A percentile compares a stretch with the other conserved stretches of the same genome.
These are phyloP conservation scores for Eublepharis macularius DNA, from an alignment of 2,113 vertebrate species.

Conservation along the genomic window DNA sequence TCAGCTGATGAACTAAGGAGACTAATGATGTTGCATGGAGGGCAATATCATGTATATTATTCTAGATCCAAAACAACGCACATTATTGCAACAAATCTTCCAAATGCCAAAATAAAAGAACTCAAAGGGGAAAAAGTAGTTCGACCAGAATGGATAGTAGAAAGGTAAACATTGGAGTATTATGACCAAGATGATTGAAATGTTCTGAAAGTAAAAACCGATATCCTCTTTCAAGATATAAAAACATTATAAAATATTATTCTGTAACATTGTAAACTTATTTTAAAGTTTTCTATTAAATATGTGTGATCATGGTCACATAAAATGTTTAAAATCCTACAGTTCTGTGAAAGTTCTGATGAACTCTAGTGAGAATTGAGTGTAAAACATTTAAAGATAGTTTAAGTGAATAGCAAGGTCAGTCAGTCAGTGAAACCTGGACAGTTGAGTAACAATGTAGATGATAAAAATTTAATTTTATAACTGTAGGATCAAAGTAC, in stretches of 20 bases:
- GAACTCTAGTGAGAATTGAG: not conserved
- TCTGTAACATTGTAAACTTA: not conserved
- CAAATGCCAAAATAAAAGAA: conserved; percentile 93
- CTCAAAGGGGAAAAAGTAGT: conserved; percentile 93
- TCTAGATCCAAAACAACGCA: conserved; percentile 96
- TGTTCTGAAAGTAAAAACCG: not conserved
- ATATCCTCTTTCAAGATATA: not conserved
- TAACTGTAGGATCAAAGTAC: not conserved
- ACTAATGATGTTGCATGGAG: conserved; percentile 96
- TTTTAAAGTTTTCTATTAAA: conserved; percentile 11
- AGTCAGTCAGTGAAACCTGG: not conserved
- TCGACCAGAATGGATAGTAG: conserved; percentile 93
- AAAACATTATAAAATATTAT: not conserved
- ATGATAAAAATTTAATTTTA: not conserved
- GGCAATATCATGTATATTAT: conserved; percentile 94
- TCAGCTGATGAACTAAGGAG: conserved; percentile 92
- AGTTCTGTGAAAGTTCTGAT: not conserved
- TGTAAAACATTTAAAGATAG: not conserved
- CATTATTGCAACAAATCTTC: conserved; percentile 95
- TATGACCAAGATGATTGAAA: not conserved
- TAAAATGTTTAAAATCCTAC: not conserved
- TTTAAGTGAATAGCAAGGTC: not conserved
- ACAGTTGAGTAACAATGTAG: not conserved
- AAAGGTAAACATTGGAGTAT: conserved; percentile 80
- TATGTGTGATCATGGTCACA: not conserved